A percentile compares a stretch with the other conserved stretches of the same genome.
These are phyloP conservation scores for Dendrolimus kikuchii DNA, from an alignment of 1,140 invertebrate species.

Conservation along the genomic window DNA sequence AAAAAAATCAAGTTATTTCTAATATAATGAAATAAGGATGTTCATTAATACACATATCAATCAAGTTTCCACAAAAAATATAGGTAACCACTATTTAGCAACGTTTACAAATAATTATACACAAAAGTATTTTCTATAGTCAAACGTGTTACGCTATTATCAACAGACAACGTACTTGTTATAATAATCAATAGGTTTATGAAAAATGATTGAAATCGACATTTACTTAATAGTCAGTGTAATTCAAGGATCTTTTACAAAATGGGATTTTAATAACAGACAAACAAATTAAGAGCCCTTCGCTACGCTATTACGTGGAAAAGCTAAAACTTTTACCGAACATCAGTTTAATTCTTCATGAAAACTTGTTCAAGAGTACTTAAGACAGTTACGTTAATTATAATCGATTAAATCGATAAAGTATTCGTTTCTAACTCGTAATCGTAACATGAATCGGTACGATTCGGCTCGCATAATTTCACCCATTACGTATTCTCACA, in stretches of 20 bases:
- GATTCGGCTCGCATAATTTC: conserved; percentile 53
- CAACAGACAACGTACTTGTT: not conserved
- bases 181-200: not conserved
- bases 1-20: too few species aligned
- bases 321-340: conserved; percentile 54
- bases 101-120: too few species aligned
- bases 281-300: conserved; percentile 45
- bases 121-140: too few species aligned
- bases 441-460: conserved; percentile 46
- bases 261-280: conserved; percentile 57
- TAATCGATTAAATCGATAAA: conserved; percentile 48
- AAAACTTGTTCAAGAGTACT: conserved; percentile 42
- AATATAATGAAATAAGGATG: too few species aligned
- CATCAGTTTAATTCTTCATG: conserved; percentile 35
- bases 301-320: conserved; percentile 43
- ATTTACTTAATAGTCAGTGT: conserved; percentile 48
- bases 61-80: too few species aligned
- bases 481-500: conserved; percentile 37
- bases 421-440: conserved; percentile 43
- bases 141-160: too few species aligned
- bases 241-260: conserved; percentile 36
- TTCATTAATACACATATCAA: too few species aligned
- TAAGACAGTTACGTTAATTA: conserved; percentile 43
- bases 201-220: conserved; percentile 15
- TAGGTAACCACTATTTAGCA: too few species aligned